phyloP scores from a whole-genome alignment of 2,888 invertebrate genomes.

The Protodeltote pygarga region DNA sequence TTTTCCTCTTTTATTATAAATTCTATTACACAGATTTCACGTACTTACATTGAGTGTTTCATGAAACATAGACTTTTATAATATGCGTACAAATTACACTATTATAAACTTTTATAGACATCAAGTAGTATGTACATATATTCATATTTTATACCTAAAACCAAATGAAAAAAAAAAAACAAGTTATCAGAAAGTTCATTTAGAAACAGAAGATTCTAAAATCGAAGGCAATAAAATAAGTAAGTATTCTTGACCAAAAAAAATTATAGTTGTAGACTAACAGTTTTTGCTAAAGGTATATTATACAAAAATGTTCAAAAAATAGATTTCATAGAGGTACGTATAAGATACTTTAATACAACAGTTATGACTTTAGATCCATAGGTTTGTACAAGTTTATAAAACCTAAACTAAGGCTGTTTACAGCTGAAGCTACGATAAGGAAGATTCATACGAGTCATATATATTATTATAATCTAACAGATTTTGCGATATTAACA shows the following conservation, averaged over 20 bases:
- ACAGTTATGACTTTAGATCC: conserved; percentile 12
- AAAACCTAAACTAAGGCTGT: conserved; percentile 27
- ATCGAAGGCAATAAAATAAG: no score
- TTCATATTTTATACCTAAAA: conserved; percentile 17
- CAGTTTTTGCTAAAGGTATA: conserved; percentile 16
- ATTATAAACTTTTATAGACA: conserved; percentile 39
- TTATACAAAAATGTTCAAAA: conserved; percentile 47
- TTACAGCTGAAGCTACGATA: conserved; percentile 21
- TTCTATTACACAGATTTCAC: conserved; percentile 70
- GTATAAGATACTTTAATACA: conserved; percentile 14
- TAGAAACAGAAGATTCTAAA: not conserved
- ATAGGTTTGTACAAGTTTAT: conserved; percentile 30
- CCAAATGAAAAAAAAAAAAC: conserved; percentile 4
- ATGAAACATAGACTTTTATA: conserved; percentile 29
- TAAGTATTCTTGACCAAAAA: no score
- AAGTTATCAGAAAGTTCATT: no score
- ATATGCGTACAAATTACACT: conserved; percentile 36
- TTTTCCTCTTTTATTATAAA: conserved; percentile 70
- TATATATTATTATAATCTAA: conserved; percentile 10
- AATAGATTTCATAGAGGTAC: conserved; percentile 39
- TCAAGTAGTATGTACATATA: conserved; percentile 33
- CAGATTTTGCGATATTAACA: conserved; percentile 12
- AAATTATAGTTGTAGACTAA: not conserved
- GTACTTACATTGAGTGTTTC: conserved; percentile 54
- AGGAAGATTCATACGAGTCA: conserved; percentile 22